A percentile compares a stretch with the other conserved stretches of the same genome.
phyloP scores from a whole-genome alignment of 1,140 invertebrate genomes.

The Sarcophaga peregrina region DNA sequence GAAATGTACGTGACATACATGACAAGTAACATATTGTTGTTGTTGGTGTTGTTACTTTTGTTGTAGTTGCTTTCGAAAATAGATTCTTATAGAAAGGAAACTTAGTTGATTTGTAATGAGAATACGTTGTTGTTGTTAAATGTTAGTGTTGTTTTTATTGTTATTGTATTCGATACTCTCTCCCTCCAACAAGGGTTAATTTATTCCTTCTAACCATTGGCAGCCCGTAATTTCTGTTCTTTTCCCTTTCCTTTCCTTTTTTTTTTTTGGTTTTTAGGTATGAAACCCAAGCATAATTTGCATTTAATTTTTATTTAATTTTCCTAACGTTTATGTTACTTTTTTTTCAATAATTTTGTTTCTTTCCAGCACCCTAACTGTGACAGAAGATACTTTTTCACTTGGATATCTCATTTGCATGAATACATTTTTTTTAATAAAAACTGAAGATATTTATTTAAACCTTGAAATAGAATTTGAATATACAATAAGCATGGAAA shows the following conservation, averaged over 20 bases:
- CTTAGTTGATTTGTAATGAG: not conserved
- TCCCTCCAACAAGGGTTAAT: not conserved
- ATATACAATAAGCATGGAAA: too few relatives aligned
- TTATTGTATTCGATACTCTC: not conserved
- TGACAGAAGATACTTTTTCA: too few relatives aligned
- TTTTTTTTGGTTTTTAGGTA: not conserved
- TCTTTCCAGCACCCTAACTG: not conserved
- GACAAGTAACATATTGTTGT: constrained; percentile 14
- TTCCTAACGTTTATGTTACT: not conserved
- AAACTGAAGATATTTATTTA: too few relatives aligned
- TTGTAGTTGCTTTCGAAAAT: too few relatives aligned
- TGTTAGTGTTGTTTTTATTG: not conserved
- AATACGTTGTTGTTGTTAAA: not conserved
- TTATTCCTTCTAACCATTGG: not conserved
- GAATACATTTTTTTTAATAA: too few relatives aligned
- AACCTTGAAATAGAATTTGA: too few relatives aligned
- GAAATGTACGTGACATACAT: not conserved
- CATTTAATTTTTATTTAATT: constrained; percentile 28
- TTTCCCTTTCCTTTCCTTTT: too few relatives aligned
- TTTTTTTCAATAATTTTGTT: not conserved
- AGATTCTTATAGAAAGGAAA: too few relatives aligned
- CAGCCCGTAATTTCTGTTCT: not conserved
- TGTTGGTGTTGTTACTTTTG: too few relatives aligned
- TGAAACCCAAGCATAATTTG: not conserved
- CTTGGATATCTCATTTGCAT: too few relatives aligned